phyloP scores from a whole-genome alignment of 2,113 vertebrate species.

The Fregata magnificens region DNA sequence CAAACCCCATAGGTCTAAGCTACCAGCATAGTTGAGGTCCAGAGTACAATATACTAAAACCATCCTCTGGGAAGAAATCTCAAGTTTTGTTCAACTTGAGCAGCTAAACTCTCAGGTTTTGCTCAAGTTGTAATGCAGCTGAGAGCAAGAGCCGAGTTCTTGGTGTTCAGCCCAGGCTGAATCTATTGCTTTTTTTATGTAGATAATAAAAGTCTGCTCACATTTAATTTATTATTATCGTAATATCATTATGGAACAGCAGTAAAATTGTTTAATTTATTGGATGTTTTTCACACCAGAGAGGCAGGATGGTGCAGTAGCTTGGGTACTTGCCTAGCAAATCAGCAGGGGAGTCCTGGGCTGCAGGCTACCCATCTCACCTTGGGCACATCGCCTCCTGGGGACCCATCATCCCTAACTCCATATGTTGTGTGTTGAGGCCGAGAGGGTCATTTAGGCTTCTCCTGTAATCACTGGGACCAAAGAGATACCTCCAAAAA shows the following conservation, averaged over 20 bases:
- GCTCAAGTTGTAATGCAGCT: not conserved
- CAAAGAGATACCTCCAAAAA: not conserved
- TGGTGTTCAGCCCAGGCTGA: constrained; percentile 58
- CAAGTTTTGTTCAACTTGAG: not conserved
- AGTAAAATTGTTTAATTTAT: constrained; percentile 32
- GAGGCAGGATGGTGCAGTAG: not conserved
- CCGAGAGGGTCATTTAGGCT: not conserved
- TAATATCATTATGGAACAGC: constrained; percentile 58
- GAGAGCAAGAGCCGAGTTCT: constrained; percentile 14
- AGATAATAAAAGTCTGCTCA: constrained; percentile 52
- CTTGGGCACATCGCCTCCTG: rapidly evolving
- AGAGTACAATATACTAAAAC: not conserved
- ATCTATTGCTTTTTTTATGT: constrained; percentile 37
- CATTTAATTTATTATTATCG: constrained; percentile 65
- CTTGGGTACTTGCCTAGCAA: not conserved
- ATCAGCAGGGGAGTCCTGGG: not conserved
- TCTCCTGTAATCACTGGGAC: not conserved
- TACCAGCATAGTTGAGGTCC: not conserved
- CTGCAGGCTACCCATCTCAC: not conserved
- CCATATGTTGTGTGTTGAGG: not conserved
- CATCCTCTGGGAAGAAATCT: not conserved
- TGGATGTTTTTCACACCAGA: constrained; percentile 8
- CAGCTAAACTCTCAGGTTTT: not conserved
- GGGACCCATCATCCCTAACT: not conserved
- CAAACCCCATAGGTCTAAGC: not conserved